A percentile compares a stretch with the other conserved stretches of the same genome.
Conservation (phyloP, 2,888 invertebrate species). For the Anaspis maculata region DNA sequence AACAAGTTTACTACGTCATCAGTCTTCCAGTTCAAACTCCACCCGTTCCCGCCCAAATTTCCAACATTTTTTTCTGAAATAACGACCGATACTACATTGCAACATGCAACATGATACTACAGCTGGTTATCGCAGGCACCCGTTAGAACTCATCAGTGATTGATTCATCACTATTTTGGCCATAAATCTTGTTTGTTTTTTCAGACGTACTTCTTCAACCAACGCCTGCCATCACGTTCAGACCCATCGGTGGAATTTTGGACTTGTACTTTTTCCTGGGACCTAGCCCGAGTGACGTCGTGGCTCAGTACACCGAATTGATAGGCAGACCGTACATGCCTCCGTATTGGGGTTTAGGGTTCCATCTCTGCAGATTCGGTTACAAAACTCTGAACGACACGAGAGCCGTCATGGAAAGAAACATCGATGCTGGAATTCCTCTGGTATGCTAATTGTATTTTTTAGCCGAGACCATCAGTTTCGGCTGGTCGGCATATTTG, state of each 20-base stretch:
- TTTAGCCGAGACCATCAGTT: background rate
- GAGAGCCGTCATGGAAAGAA: conserved; percentile 56
- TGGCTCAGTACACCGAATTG: conserved; percentile 58
- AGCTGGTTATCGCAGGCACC: too few species aligned
- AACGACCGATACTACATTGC: too few species aligned
- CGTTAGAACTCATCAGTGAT: too few species aligned
- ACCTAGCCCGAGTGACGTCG: conserved; percentile 60
- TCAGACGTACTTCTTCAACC: conserved; percentile 74
- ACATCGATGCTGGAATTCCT: conserved; percentile 66
- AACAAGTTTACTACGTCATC: too few species aligned
- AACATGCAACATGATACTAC: too few species aligned
- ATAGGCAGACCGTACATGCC: conserved; percentile 75
- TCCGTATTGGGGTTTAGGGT: conserved; percentile 83
- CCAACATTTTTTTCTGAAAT: too few species aligned
- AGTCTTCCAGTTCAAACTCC: too few species aligned
- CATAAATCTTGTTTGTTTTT: conserved; percentile 20
- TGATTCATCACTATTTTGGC: too few species aligned
- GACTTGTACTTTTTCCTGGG: conserved; percentile 74
- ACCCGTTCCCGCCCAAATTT: too few species aligned
- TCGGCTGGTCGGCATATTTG: too few species aligned
- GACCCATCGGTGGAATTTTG: conserved; percentile 73
- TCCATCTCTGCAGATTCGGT: conserved; percentile 65
- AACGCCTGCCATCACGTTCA: conserved; percentile 71
- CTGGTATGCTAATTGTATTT: conserved; percentile 46
- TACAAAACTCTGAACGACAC: conserved; percentile 61